Percentiles rank a stretch among this genome's conserved stretches.
Evolutionary conservation across 2,888 invertebrate species (phyloP).

Genomic region (Linyphia triangularis): DNA sequence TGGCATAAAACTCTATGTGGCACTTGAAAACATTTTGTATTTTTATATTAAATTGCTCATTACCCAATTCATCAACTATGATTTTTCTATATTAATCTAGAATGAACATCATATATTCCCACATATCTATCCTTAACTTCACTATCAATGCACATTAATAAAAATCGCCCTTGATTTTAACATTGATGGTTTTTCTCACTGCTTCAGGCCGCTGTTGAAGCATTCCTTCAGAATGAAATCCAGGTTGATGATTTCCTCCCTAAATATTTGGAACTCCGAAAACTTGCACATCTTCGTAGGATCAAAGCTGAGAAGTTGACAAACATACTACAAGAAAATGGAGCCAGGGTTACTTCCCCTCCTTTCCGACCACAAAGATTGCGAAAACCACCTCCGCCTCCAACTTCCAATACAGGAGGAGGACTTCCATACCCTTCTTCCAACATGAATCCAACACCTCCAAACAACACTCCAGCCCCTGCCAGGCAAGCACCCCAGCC

Average conservation of each 20-base stretch:
- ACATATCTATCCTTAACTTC: background rate
- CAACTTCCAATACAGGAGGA: background rate
- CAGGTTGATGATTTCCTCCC: constrained; percentile 90
- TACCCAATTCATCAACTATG: background rate
- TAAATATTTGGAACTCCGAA: constrained; percentile 88
- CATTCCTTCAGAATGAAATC: constrained; percentile 87
- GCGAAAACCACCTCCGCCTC: constrained; percentile 48
- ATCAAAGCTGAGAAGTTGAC: constrained; percentile 96
- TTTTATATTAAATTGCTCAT: too few relatives aligned
- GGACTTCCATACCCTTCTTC: background rate
- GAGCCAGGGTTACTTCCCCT: background rate
- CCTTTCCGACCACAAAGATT: constrained; percentile 27
- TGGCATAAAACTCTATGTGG: too few relatives aligned
- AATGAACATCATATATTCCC: background rate
- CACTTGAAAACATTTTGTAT: too few relatives aligned
- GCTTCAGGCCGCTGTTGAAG: constrained; percentile 85
- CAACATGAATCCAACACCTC: constrained; percentile 12
- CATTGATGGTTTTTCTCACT: background rate
- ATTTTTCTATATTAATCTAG: too few relatives aligned
- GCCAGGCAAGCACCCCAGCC: constrained; percentile 38
- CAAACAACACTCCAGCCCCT: constrained; percentile 28
- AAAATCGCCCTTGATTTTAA: background rate
- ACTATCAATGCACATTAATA: background rate
- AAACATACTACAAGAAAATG: constrained; percentile 79
- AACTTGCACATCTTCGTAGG: constrained; percentile 88